These are phyloP conservation scores for Trichoplusia ni DNA, from an alignment of 1,140 invertebrate genomes.

Conservation along the genomic window DNA sequence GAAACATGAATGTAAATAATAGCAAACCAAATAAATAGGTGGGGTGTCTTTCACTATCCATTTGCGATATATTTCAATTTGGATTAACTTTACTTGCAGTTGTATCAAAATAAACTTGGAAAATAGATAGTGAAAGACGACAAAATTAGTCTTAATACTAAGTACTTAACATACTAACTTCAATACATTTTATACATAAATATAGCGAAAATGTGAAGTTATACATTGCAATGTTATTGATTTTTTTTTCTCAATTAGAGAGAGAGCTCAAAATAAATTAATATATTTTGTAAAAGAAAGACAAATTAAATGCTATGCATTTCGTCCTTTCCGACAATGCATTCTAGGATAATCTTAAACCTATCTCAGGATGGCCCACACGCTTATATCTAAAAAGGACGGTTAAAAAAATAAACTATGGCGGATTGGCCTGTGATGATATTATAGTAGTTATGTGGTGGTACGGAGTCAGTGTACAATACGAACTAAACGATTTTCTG, in stretches of 20 bases:
- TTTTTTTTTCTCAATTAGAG: conserved; percentile 19
- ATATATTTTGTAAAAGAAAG: conserved; percentile 21
- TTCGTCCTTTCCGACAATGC: conserved; percentile 23
- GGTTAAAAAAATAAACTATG: conserved; percentile 50
- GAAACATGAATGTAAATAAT: neutral
- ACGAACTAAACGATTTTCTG: too few relatives aligned
- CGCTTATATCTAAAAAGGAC: conserved; percentile 60
- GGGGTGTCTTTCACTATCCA: neutral
- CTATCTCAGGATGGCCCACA: conserved; percentile 8
- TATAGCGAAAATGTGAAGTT: conserved; percentile 3
- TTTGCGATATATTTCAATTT: neutral
- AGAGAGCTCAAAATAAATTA: conserved; percentile 46
- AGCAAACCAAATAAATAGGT: neutral
- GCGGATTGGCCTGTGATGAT: neutral
- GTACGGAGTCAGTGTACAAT: too few relatives aligned
- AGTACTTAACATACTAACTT: neutral
- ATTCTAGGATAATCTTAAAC: conserved; percentile 23
- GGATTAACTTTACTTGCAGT: neutral
- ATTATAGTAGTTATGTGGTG: neutral
- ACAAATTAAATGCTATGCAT: conserved; percentile 53
- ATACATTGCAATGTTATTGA: conserved; percentile 13
- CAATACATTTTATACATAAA: neutral
- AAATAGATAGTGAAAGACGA: neutral
- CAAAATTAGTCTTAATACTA: conserved; percentile 8
- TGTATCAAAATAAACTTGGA: neutral